Percentiles rank a stretch among this genome's conserved stretches.
Evolutionary conservation across 2,888 invertebrate genomes (phyloP).

Genomic region (Heteromyza rotundicornis): DNA sequence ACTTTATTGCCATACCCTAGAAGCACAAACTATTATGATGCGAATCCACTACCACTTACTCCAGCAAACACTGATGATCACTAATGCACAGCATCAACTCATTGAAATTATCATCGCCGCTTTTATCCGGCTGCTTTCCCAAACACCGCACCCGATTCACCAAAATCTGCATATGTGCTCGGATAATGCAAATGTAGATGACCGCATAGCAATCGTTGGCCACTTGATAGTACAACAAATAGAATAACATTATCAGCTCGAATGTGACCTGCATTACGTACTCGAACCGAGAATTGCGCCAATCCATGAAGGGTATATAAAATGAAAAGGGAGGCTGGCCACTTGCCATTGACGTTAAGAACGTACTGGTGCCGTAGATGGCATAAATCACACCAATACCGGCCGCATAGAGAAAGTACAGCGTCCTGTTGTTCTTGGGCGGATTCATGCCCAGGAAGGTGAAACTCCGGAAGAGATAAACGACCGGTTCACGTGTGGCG

Average conservation of each 20-base stretch:
- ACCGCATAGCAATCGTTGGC: constrained; percentile 34
- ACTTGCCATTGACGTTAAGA: constrained; percentile 25
- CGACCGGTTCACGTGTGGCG: constrained; percentile 22
- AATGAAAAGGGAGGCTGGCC: constrained; percentile 35
- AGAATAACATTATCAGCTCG: too few species aligned
- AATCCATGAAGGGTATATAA: constrained; percentile 34
- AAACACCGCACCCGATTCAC: constrained; percentile 25
- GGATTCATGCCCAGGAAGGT: constrained; percentile 23
- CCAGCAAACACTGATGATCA: constrained; percentile 19
- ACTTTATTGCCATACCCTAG: too few species aligned
- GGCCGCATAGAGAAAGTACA: constrained; percentile 24
- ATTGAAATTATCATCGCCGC: background rate
- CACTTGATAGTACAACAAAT: too few species aligned
- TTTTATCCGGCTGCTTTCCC: constrained; percentile 10
- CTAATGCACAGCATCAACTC: constrained; percentile 27
- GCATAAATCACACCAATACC: constrained; percentile 16
- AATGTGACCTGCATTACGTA: too few species aligned
- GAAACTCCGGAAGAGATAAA: constrained; percentile 26
- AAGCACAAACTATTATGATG: background rate
- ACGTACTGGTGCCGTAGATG: constrained; percentile 28
- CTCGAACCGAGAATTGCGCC: constrained; percentile 35
- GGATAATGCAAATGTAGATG: constrained; percentile 33
- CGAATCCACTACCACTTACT: constrained; percentile 9
- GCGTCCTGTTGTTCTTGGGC: constrained; percentile 2
- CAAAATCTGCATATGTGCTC: constrained; percentile 31